phyloP scores from a whole-genome alignment of 2,888 invertebrate genomes.

The Drosophila anceps region DNA sequence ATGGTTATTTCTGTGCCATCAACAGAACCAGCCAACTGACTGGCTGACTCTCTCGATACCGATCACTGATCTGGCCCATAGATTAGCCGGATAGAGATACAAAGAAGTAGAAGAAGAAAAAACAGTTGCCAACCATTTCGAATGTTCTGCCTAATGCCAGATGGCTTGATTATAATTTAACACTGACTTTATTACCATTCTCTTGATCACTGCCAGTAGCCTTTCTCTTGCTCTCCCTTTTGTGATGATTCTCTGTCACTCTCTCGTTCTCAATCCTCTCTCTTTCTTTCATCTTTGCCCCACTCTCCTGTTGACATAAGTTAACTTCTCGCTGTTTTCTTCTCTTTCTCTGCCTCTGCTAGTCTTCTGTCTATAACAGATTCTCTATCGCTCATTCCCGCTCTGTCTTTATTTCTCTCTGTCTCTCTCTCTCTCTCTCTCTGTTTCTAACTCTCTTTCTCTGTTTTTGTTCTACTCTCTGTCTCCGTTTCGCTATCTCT shows the following conservation, averaged over 20 bases:
- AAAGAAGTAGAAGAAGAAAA: background rate
- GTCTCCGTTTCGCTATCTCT: background rate
- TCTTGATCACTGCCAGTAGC: background rate
- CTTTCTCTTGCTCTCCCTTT: background rate
- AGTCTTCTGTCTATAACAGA: too few species aligned
- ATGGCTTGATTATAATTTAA: background rate
- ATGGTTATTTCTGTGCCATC: conserved; percentile 28
- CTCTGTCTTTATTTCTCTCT: background rate
- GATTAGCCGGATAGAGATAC: conserved; percentile 27
- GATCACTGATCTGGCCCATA: background rate
- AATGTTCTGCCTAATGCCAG: conserved; percentile 20
- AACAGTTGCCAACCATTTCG: conserved; percentile 10
- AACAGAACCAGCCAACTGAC: conserved; percentile 4
- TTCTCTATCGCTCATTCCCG: background rate
- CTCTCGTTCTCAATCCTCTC: too few species aligned
- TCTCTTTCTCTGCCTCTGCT: too few species aligned
- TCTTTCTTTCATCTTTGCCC: too few species aligned
- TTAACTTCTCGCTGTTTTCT: too few species aligned
- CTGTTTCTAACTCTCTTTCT: background rate
- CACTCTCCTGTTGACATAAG: too few species aligned
- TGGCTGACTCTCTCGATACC: conserved; percentile 5
- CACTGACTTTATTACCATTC: conserved; percentile 1
- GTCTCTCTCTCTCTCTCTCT: background rate
- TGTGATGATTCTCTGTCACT: background rate
- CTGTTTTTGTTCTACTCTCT: background rate